Evolutionary conservation across 2,888 invertebrate species (phyloP).

Genomic region (Ptilodon capucinus): DNA sequence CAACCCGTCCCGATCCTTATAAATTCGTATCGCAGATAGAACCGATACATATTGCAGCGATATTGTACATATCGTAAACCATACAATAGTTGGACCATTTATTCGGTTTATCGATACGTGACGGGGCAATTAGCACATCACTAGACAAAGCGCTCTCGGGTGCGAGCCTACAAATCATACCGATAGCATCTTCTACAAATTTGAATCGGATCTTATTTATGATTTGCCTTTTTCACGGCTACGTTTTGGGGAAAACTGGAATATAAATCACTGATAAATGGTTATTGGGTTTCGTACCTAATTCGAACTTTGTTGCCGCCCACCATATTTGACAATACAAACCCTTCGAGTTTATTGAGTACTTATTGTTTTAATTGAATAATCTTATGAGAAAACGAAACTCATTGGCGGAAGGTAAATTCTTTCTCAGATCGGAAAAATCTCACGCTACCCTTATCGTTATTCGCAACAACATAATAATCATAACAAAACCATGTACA

Average conservation of each 20-base stretch:
- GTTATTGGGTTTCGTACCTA: conserved; percentile 70
- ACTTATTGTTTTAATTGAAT: conserved; percentile 6
- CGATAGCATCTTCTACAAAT: conserved; percentile 83
- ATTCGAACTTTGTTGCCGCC: conserved; percentile 59
- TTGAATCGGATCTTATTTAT: conserved; percentile 84
- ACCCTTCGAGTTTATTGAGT: conserved; percentile 25
- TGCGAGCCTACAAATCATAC: conserved; percentile 81
- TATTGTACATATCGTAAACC: conserved; percentile 33
- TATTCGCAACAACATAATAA: conserved; percentile 77
- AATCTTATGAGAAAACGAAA: conserved; percentile 41
- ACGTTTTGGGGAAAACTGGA: conserved; percentile 78
- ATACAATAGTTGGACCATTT: conserved; percentile 38
- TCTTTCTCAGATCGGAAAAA: conserved; percentile 39
- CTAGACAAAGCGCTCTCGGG: conserved; percentile 77
- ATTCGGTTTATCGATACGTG: conserved; percentile 63
- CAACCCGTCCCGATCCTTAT: conserved; percentile 6
- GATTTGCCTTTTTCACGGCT: conserved; percentile 83
- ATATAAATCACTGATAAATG: conserved; percentile 79
- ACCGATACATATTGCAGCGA: conserved; percentile 18
- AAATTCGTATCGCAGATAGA: conserved; percentile 4
- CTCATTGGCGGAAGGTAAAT: conserved; percentile 31
- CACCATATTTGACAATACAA: conserved; percentile 38
- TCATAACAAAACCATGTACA: conserved; percentile 80
- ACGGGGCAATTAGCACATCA: conserved; percentile 76
- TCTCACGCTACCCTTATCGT: conserved; percentile 65